These are phyloP conservation scores for Magallana nippona DNA, from an alignment of 2,888 invertebrate genomes.

Conservation along the genomic window DNA sequence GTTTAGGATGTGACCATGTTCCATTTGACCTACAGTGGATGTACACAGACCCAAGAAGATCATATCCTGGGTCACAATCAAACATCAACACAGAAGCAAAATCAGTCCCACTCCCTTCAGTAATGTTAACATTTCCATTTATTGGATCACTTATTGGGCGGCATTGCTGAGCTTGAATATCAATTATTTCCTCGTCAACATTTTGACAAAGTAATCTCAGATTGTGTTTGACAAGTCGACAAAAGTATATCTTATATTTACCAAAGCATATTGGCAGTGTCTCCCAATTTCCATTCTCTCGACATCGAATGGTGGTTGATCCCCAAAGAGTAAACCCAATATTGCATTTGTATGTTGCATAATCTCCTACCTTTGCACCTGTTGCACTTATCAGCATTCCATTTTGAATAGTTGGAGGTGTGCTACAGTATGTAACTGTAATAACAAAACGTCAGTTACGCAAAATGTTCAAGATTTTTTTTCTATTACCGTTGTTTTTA, in stretches of 20 bases:
- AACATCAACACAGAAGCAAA: slow-evolving; percentile 51
- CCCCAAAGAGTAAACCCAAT: slow-evolving; percentile 44
- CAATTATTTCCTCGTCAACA: no score
- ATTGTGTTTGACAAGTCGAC: no score
- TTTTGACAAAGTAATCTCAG: no score
- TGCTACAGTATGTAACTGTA: slow-evolving; percentile 50
- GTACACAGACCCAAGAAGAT: slow-evolving; percentile 50
- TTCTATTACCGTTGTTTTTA: no score
- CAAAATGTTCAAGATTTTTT: no score
- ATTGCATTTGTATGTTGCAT: slow-evolving; percentile 50
- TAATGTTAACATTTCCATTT: neutral
- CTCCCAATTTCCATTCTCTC: slow-evolving; percentile 44
- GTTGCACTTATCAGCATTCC: slow-evolving; percentile 42
- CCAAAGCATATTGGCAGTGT: slow-evolving; percentile 41
- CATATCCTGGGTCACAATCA: slow-evolving; percentile 57
- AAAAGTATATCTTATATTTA: neutral
- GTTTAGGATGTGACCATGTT: slow-evolving; percentile 51
- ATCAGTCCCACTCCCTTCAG: slow-evolving; percentile 38
- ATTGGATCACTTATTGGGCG: neutral
- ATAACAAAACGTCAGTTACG: neutral
- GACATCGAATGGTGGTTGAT: slow-evolving; percentile 36
- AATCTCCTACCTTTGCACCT: slow-evolving; percentile 35
- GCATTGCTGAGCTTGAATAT: slow-evolving; percentile 38
- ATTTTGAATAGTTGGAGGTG: slow-evolving; percentile 47
- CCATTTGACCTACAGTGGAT: slow-evolving; percentile 52